Evolutionary conservation across 2,113 vertebrate genomes (phyloP).

Genomic region (Seriola aureovittata): DNA sequence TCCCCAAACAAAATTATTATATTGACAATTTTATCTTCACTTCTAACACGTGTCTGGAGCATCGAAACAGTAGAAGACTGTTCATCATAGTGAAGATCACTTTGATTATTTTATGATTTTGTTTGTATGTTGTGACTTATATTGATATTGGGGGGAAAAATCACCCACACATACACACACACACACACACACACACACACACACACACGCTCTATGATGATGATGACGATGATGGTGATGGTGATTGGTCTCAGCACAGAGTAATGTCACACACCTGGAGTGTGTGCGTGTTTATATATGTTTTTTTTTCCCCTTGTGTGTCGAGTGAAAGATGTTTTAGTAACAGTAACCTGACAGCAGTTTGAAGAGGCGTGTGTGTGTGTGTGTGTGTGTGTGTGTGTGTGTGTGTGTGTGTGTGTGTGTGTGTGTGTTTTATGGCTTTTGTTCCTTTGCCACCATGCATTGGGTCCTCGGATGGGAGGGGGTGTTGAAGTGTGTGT

Average conservation of each 20-base stretch:
- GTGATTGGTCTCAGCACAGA: neutral
- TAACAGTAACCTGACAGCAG: neutral
- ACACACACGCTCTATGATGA: no score
- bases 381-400: constrained; percentile 11
- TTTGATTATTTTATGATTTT: no score
- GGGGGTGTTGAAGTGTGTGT: neutral
- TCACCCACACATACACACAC: no score
- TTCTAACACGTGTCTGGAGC: no score
- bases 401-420: constrained; percentile 6
- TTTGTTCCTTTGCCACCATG: constrained; percentile 52
- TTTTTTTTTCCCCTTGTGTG: neutral
- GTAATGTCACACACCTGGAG: neutral
- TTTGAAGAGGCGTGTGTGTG: constrained; percentile 11
- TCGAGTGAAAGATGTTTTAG: constrained; percentile 9
- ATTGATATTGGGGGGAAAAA: no score
- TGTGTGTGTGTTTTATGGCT: neutral
- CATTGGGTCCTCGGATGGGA: neutral
- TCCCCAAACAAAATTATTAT: no score
- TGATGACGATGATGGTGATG: no score
- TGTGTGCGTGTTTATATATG: neutral
- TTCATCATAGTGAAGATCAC: no score
- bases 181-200: no score
- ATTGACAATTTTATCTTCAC: no score
- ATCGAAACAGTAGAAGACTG: no score
- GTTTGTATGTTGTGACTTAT: no score